Percentiles rank a stretch among this genome's conserved stretches.
These are phyloP conservation scores for Sympetrum striolatum DNA, from an alignment of 2,888 invertebrate genomes.

Conservation along the genomic window DNA sequence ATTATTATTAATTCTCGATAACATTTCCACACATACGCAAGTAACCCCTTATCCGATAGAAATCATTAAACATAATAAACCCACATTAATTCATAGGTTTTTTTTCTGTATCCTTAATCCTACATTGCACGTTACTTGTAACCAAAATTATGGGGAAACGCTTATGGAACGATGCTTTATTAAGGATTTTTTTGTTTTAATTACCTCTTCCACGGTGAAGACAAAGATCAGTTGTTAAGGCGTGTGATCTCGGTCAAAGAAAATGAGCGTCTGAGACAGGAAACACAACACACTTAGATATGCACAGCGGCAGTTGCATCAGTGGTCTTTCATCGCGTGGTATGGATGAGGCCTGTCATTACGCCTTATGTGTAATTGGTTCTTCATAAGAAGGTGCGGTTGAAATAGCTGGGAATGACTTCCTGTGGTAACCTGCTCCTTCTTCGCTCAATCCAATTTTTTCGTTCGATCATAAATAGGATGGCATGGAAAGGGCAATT, in stretches of 20 bases:
- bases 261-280: neutral
- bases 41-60: too few species aligned
- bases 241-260: too few species aligned
- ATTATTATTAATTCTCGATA: too few species aligned
- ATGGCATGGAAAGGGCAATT: neutral
- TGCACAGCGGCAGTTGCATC: neutral
- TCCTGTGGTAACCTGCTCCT: neutral
- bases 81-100: too few species aligned
- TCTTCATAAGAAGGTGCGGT: neutral
- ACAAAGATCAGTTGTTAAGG: neutral
- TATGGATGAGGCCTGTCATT: neutral
- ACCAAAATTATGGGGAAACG: too few species aligned
- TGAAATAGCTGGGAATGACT: neutral
- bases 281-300: neutral
- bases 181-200: neutral
- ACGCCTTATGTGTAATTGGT: neutral
- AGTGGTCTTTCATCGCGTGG: neutral
- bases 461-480: neutral
- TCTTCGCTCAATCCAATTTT: neutral
- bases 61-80: too few species aligned
- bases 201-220: neutral
- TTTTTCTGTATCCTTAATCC: too few species aligned
- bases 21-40: too few species aligned
- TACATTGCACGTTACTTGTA: too few species aligned
- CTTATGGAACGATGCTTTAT: neutral